These are phyloP conservation scores for Terrapene triunguis DNA, from an alignment of 2,113 vertebrate genomes.

Conservation along the genomic window DNA sequence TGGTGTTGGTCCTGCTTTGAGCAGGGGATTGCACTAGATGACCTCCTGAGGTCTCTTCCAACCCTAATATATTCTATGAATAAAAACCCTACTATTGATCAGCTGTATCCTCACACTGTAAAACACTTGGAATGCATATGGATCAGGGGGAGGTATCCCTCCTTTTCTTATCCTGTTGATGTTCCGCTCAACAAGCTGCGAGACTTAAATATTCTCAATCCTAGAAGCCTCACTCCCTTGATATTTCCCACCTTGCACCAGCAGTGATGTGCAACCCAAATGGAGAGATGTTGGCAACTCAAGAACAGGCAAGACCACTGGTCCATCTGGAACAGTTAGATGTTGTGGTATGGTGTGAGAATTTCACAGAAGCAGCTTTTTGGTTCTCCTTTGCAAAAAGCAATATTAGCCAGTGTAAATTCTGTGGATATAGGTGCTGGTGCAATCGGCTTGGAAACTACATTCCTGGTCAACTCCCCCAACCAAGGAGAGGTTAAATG, in stretches of 20 bases:
- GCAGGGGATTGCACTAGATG: no score
- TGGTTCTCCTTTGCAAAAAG: not conserved
- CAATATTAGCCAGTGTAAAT: not conserved
- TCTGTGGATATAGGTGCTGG: not conserved
- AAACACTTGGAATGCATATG: not conserved
- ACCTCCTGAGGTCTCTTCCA: no score
- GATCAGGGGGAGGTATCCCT: not conserved
- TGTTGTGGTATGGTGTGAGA: not conserved
- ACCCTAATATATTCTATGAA: not conserved
- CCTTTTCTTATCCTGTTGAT: not conserved
- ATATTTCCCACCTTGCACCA: not conserved
- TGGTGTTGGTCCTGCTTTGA: no score
- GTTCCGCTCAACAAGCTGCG: not conserved
- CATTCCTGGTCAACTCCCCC: not conserved
- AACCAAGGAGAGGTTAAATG: not conserved
- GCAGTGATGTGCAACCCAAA: not conserved
- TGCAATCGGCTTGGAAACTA: not conserved
- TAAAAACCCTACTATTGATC: not conserved
- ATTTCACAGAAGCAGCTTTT: not conserved
- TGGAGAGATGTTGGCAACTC: not conserved
- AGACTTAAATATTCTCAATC: not conserved
- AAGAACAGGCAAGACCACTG: not conserved
- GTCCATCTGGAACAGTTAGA: not conserved
- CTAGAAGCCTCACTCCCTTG: not conserved
- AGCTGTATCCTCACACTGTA: not conserved